Base-by-base conservation (phyloP, 2,113 vertebrate species). In the Amblyornis subalaris region DNA sequence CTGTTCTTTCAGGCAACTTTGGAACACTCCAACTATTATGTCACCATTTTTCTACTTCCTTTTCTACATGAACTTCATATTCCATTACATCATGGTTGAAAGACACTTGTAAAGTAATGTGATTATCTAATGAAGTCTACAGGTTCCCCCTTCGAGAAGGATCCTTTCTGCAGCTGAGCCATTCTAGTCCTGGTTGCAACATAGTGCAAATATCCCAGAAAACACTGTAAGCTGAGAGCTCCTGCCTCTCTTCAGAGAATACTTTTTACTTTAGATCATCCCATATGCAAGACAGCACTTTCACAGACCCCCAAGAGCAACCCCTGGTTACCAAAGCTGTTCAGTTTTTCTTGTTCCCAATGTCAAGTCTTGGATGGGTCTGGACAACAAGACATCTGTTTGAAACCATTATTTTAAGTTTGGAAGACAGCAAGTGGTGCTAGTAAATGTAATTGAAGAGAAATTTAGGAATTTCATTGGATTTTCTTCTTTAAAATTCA, bases 1-100 rank as follows among this genome's bases (percentile, higher is more conserved):
- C 29, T 71, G 44, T 70, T 19, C 25, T 76, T 67, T 69, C 40
- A 14, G 4, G 7, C 28, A 60, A 33, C 24, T 91, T 87, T 54
- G 25, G 31, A 79, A 40, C 57, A 35, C 18, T 80, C 20, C 38
- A 65, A 31, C 11, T 44, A 44, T 75, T 61, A 51, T 23, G 9
- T 84, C 84, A 93, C 12, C 8, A 26, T 71, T 85, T 70, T 84
- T 58, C 40, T 45, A 17, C n/a, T 75, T 93, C 62, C 31, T 93
- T 77, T 88, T 48, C 42, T 28, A 42, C 10, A 12, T 13, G 31
- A 20, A 53, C 20, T 55, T 67, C 5, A 40, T 57, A 45, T 24
- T 17, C 44, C 19, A 31, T 89, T 78, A 67, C 40, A 28, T 60
- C 40, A 67, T 8, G 7, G 10, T 5, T 64, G 36, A 69, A 77